Base-by-base conservation (phyloP, 2,888 invertebrate species). In the Physocephala rufipes region DNA sequence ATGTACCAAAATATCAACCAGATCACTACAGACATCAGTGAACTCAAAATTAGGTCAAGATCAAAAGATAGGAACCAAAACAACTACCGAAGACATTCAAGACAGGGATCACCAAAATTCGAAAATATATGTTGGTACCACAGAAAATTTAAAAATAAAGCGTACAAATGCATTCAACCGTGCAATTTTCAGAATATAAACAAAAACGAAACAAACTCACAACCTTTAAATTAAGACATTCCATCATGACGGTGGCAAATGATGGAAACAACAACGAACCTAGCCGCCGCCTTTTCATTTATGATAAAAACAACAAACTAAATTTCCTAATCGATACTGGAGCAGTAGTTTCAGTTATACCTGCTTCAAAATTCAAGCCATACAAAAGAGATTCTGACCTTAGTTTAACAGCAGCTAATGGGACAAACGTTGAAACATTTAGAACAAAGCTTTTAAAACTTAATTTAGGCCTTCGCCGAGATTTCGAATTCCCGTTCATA, bases 181-280 rank as follows among this genome's bases (percentile, higher is more conserved):
- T 55, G 55, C 15, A 24, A 5, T 55, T 55, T 55, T 55, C 2
- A 24, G 12, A 21, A 19, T 53, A 21, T 16, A 21, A 55, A 24
- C 16, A 51, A 5, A 5, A 19, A 19, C 1, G 13, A 51, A 19
- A 19, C 51, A 51, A 51, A 51, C 9, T 4, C 3, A 58, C 36
- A 36, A 36, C 9, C 36, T 55, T 55, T 24, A 55, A 55, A 55
- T 26, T 55, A 55, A 55, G 24, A n/a, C 2, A 2, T 55, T 55
- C 55, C 24, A 24, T 55, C 21, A 55, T 55, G 55, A 55, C 24
- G 21, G 2, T 55, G 55, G 55, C 55, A 12, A 15, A 55, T 55
- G n/a, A 55, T 55, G 55, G 55, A 55, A 55, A 55, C 13, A n/a
- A 51, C 12, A 55, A 24, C 26, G 24, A 55, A 55, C 15, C 19